Conservation (phyloP, 2,888 invertebrate species). For the Patella depressa region DNA sequence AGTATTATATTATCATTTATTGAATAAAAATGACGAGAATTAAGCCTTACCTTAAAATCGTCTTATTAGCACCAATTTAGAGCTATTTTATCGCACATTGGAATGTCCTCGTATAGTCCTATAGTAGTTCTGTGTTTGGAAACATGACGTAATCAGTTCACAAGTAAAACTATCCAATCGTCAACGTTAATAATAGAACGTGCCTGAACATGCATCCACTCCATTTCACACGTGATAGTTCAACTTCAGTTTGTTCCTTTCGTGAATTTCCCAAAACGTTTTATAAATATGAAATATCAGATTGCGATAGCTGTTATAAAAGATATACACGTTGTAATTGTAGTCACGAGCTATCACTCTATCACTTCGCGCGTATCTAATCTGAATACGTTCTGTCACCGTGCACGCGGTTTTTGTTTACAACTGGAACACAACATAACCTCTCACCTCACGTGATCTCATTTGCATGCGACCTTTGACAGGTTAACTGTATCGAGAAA, state of each 20-base stretch:
- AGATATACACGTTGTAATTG: no score
- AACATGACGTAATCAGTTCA: constrained; percentile 5
- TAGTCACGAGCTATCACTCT: no score
- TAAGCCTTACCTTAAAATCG: no score
- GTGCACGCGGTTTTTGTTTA: constrained; percentile 11
- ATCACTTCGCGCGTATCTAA: no score
- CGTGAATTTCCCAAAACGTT: no score
- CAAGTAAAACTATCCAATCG: background rate
- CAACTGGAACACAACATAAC: constrained; percentile 2
- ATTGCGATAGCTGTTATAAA: no score
- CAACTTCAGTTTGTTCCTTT: background rate
- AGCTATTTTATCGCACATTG: constrained; percentile 22
- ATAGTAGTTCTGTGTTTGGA: background rate
- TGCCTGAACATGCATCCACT: constrained; percentile 6
- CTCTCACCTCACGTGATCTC: constrained; percentile 5
- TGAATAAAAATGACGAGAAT: no score
- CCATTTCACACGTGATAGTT: constrained; percentile 4
- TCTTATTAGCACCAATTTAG: no score
- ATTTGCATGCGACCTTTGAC: background rate
- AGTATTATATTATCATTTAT: no score
- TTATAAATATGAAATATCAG: no score
- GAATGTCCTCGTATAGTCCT: background rate
- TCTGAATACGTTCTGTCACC: background rate
- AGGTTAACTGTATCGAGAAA: no score
- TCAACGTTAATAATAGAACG: background rate